Conservation (phyloP, 1,140 invertebrate species). For the Maconellicoccus hirsutus region DNA sequence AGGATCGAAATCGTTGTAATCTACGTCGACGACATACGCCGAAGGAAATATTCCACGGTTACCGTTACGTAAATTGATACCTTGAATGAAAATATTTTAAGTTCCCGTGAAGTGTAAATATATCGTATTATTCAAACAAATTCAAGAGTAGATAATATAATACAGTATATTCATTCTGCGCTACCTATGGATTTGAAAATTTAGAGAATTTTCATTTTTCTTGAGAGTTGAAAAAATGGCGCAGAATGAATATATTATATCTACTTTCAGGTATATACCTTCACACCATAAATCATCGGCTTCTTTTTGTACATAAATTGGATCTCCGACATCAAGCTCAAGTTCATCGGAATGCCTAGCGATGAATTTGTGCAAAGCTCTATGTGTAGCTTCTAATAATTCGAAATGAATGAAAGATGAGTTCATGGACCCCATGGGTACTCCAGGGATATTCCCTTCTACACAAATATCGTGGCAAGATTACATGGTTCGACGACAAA, state of each 20-base stretch:
- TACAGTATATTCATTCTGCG: too few relatives aligned
- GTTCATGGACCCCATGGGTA: background rate
- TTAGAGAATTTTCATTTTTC: too few relatives aligned
- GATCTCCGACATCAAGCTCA: slow-evolving; percentile 92
- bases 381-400: slow-evolving; percentile 85
- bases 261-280: slow-evolving; percentile 42
- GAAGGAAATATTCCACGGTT: slow-evolving; percentile 91
- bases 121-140: too few relatives aligned
- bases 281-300: slow-evolving; percentile 96
- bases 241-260: too few relatives aligned
- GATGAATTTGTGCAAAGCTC: slow-evolving; percentile 89
- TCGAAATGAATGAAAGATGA: slow-evolving; percentile 49
- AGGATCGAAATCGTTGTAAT: slow-evolving; percentile 88
- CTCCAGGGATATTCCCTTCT: background rate
- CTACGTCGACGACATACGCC: slow-evolving; percentile 90
- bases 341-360: slow-evolving; percentile 90
- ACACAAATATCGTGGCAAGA: too few relatives aligned
- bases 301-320: slow-evolving; percentile 91
- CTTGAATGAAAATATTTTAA: slow-evolving; percentile 45
- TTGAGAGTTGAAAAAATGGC: too few relatives aligned
- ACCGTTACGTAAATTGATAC: slow-evolving; percentile 84
- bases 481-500: too few relatives aligned
- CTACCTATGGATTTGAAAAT: too few relatives aligned
- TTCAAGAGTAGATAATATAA: too few relatives aligned
- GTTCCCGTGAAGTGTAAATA: background rate